Evolutionary conservation across 2,797 vertebrate genomes (phyloP).

Genomic region (Myripristis jacobus): DNA sequence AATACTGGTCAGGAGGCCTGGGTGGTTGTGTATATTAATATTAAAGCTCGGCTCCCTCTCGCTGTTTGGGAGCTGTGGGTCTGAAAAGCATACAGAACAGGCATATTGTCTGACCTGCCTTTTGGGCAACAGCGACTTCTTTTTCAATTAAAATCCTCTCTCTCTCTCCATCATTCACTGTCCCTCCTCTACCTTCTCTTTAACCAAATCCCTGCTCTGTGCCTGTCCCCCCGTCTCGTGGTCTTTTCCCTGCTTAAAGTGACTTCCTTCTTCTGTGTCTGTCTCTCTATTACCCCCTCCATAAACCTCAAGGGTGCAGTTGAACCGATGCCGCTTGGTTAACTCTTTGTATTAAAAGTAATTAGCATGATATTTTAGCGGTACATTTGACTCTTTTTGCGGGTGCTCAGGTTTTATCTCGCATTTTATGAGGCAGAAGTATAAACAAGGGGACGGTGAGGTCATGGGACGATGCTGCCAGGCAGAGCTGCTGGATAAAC

Average conservation of each 20-base stretch:
- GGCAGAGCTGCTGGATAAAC: constrained; percentile 57
- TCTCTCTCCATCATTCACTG: constrained; percentile 28
- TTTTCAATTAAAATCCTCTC: constrained; percentile 65
- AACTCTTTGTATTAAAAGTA: constrained; percentile 68
- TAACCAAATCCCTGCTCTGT: constrained; percentile 33
- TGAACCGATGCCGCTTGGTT: constrained; percentile 63
- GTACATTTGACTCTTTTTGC: constrained; percentile 52
- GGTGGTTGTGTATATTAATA: constrained; percentile 44
- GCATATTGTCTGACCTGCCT: constrained; percentile 56
- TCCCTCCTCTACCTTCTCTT: constrained; percentile 39
- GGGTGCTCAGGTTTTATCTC: constrained; percentile 60
- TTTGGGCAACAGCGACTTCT: constrained; percentile 41
- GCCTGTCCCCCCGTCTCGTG: constrained; percentile 14
- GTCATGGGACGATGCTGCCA: constrained; percentile 57
- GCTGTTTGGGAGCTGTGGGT: constrained; percentile 43
- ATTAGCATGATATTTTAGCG: constrained; percentile 58
- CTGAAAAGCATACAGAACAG: constrained; percentile 55
- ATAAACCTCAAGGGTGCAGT: constrained; percentile 65
- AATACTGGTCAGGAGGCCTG: constrained; percentile 38
- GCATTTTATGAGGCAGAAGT: constrained; percentile 68
- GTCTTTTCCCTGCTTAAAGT: constrained; percentile 44
- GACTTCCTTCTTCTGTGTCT: constrained; percentile 31
- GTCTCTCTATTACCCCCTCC: constrained; percentile 30
- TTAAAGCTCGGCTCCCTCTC: constrained; percentile 19
- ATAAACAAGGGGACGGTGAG: constrained; percentile 69